phyloP scores from a whole-genome alignment of 2,888 invertebrate genomes.

The Andrena minutula region DNA sequence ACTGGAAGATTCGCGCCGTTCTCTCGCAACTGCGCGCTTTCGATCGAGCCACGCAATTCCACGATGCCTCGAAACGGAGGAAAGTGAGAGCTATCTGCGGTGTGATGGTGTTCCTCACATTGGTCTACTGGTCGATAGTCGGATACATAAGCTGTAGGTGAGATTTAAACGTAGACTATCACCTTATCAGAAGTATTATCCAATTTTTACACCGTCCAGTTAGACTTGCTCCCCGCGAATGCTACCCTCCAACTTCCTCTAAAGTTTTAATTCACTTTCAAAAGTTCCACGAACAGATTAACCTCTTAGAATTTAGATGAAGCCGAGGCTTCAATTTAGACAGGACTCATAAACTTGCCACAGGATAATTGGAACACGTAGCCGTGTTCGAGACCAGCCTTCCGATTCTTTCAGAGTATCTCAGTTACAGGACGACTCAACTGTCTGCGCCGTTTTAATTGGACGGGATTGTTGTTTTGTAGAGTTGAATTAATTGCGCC shows the following conservation, averaged over 20 bases:
- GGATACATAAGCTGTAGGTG: constrained; percentile 71
- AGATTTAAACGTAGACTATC: constrained; percentile 11
- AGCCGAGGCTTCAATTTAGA: background rate
- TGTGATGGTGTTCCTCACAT: constrained; percentile 23
- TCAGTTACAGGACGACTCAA: background rate
- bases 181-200: background rate
- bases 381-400: background rate
- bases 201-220: background rate
- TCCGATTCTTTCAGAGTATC: background rate
- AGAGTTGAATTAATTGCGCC: constrained; percentile 64
- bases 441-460: background rate
- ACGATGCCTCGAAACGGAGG: background rate
- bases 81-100: constrained; percentile 35
- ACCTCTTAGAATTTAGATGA: background rate
- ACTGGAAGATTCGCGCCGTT: constrained; percentile 62
- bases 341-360: constrained; percentile 5
- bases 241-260: background rate
- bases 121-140: constrained; percentile 63
- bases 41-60: constrained; percentile 62
- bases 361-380: background rate
- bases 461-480: background rate
- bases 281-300: constrained; percentile 13
- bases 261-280: constrained; percentile 7
- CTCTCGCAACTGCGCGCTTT: constrained; percentile 66
- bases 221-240: background rate